Percentiles rank a stretch among this genome's conserved stretches.
These are phyloP conservation scores for Rhincodon typus DNA, from an alignment of 2,797 vertebrate genomes.

Conservation along the genomic window DNA sequence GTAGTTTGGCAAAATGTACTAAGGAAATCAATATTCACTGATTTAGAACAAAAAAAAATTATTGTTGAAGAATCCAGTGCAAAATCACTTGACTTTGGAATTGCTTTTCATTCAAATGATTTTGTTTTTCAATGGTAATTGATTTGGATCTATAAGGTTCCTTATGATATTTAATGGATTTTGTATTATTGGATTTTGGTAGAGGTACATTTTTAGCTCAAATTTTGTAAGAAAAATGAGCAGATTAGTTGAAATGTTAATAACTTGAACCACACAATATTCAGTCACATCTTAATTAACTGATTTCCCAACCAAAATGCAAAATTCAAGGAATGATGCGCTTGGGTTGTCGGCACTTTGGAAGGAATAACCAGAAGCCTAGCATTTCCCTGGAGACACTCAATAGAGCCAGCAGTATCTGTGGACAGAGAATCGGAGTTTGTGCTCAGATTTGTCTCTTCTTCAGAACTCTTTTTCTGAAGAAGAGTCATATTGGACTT, in stretches of 20 bases:
- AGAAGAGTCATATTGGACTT: too few relatives aligned
- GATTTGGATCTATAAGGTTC: neutral
- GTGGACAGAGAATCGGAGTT: too few relatives aligned
- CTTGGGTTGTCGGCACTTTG: neutral
- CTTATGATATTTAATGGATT: neutral
- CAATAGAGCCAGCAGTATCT: too few relatives aligned
- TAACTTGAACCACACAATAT: neutral
- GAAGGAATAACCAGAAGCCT: neutral
- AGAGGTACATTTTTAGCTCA: neutral
- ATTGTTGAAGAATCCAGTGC: neutral
- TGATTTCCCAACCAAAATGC: neutral
- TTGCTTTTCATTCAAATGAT: neutral
- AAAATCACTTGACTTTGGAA: too few relatives aligned
- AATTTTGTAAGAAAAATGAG: neutral
- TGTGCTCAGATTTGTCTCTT: too few relatives aligned
- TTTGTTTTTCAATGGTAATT: neutral
- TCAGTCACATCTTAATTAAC: neutral
- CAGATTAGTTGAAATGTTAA: neutral
- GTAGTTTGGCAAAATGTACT: too few relatives aligned
- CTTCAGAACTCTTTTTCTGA: too few relatives aligned
- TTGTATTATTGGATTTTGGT: neutral
- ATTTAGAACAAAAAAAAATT: neutral
- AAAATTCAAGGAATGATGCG: neutral
- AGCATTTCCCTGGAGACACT: neutral
- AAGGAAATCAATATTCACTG: neutral